These are phyloP conservation scores for Oxycera nigricornis DNA, from an alignment of 2,888 invertebrate genomes.

Conservation along the genomic window DNA sequence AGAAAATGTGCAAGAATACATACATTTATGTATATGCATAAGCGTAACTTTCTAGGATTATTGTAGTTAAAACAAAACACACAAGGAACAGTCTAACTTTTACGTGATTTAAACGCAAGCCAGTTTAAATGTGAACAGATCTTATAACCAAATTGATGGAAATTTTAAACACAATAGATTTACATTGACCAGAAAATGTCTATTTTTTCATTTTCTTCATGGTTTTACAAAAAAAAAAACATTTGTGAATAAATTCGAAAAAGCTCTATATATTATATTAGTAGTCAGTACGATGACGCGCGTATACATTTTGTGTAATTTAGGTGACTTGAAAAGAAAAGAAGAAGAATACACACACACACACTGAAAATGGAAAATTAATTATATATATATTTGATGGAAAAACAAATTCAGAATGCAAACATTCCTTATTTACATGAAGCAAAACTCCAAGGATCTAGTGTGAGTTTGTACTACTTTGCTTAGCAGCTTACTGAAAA, in stretches of 20 bases:
- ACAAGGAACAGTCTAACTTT: neutral
- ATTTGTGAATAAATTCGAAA: conserved; percentile 23
- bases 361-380: neutral
- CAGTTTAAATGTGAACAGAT: neutral
- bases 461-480: too few relatives aligned
- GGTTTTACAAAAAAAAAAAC: neutral
- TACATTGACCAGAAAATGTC: conserved; percentile 28
- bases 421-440: conserved; percentile 21
- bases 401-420: conserved; percentile 25
- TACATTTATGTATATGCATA: neutral
- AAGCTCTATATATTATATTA: neutral
- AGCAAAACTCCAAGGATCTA: too few relatives aligned
- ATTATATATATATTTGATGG: conserved; percentile 38
- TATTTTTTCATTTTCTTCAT: conserved; percentile 9
- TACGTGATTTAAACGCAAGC: neutral
- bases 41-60: conserved; percentile 13
- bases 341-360: neutral
- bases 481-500: neutral
- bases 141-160: neutral
- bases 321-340: neutral
- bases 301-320: conserved; percentile 17
- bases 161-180: conserved; percentile 25
- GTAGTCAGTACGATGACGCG: conserved; percentile 1
- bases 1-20: neutral
- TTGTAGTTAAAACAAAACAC: conserved; percentile 2